A percentile compares a stretch with the other conserved stretches of the same genome.
Conservation (phyloP, 2,888 invertebrate species). For the Campoletis raptor region DNA sequence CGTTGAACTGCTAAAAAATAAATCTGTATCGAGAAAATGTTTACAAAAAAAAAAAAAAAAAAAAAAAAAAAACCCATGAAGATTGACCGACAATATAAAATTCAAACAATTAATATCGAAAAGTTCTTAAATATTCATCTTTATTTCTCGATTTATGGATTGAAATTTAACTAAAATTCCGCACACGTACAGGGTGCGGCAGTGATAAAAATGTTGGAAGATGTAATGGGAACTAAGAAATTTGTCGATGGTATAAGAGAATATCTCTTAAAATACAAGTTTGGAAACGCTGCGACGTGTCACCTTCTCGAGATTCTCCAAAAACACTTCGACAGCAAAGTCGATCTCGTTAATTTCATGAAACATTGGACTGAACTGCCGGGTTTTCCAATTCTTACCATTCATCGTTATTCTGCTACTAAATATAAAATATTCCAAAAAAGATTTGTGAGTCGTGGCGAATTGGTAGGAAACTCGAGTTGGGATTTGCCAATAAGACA, state of each 20-base stretch:
- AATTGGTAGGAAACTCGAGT: constrained; percentile 55
- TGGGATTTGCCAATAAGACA: constrained; percentile 74
- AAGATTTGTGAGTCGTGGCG: constrained; percentile 50
- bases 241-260: constrained; percentile 69
- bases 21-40: not conserved
- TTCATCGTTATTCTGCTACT: constrained; percentile 39
- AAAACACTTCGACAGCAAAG: constrained; percentile 44
- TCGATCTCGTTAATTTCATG: constrained; percentile 70
- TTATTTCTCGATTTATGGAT: not conserved
- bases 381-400: constrained; percentile 73
- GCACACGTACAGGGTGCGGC: constrained; percentile 69
- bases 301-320: constrained; percentile 71
- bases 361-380: constrained; percentile 69
- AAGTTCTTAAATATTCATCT: not conserved
- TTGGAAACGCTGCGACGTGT: constrained; percentile 69
- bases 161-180: not conserved
- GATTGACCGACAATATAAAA: not conserved
- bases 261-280: constrained; percentile 70
- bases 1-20: not conserved
- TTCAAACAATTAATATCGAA: not conserved
- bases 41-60: not conserved
- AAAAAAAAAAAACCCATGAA: not conserved
- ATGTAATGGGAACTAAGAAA: constrained; percentile 65
- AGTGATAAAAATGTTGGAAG: constrained; percentile 73
- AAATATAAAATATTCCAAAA: constrained; percentile 60